A percentile compares a stretch with the other conserved stretches of the same genome.
Conservation (phyloP, 1,140 invertebrate genomes). For the Pollicipes pollicipes region DNA sequence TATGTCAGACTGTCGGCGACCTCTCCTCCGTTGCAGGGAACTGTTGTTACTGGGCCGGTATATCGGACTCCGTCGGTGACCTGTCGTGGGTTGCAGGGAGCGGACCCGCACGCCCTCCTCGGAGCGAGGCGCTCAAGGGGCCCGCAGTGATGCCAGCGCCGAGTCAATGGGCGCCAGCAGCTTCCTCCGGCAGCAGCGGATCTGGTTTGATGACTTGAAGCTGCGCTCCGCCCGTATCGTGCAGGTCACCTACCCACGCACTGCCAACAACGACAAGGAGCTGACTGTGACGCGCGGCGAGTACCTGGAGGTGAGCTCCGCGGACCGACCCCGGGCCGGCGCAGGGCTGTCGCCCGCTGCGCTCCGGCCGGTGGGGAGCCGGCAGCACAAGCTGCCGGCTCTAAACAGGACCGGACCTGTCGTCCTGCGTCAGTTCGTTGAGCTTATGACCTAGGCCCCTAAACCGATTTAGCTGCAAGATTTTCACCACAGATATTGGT, state of each 20-base stretch:
- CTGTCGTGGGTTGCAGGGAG: too few relatives aligned
- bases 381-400: background rate
- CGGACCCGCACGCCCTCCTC: background rate
- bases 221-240: conserved; percentile 54
- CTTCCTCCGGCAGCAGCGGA: conserved; percentile 31
- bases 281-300: conserved; percentile 87
- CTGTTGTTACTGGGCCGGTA: too few relatives aligned
- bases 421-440: background rate
- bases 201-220: conserved; percentile 24
- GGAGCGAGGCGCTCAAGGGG: conserved; percentile 6
- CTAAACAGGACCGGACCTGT: background rate
- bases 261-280: conserved; percentile 96
- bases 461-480: too few relatives aligned
- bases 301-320: conserved; percentile 60
- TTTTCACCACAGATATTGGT: too few relatives aligned
- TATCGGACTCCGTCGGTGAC: too few relatives aligned
- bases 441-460: too few relatives aligned
- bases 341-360: background rate
- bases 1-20: too few relatives aligned
- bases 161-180: conserved; percentile 30
- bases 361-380: background rate
- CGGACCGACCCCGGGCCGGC: background rate
- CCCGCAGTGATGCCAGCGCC: conserved; percentile 11
- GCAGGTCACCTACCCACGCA: conserved; percentile 82
- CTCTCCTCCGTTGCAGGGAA: too few relatives aligned